Evolutionary conservation across 2,113 vertebrate genomes (phyloP).

Genomic region (Ammospiza nelsoni): DNA sequence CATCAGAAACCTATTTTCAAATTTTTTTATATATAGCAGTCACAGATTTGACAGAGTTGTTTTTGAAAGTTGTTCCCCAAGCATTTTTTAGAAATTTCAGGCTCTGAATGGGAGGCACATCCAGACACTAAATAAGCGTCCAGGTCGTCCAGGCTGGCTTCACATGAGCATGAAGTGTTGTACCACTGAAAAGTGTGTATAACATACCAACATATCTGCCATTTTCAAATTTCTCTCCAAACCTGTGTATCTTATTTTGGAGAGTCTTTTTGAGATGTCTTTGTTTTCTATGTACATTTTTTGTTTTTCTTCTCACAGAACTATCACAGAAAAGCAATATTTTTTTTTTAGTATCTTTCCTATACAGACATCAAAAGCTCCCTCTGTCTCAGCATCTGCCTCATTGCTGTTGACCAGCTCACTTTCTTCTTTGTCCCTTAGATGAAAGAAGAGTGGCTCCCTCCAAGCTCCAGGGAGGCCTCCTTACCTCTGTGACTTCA

Average conservation of each 20-base stretch:
- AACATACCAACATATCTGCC: not conserved
- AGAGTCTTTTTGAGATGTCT: not conserved
- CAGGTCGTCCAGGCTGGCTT: not conserved
- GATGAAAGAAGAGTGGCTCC: not conserved
- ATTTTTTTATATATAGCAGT: not conserved
- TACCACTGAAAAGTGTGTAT: not conserved
- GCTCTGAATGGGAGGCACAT: not conserved
- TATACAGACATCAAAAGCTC: not conserved
- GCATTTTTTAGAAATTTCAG: not conserved
- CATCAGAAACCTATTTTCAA: not conserved
- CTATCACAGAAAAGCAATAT: not conserved
- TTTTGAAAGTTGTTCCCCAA: not conserved
- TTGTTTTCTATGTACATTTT: not conserved
- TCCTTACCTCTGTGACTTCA: not conserved
- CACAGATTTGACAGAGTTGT: not conserved
- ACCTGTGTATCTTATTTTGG: not conserved
- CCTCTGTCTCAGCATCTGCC: not conserved
- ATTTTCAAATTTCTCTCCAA: not conserved
- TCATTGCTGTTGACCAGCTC: not conserved
- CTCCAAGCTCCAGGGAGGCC: not conserved
- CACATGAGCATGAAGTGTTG: not conserved
- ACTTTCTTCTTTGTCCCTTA: not conserved
- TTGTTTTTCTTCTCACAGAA: not conserved
- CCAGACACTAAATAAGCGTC: not conserved
- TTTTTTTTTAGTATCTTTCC: not conserved